Percentiles rank a stretch among this genome's conserved stretches.
Evolutionary conservation across 2,888 invertebrate genomes (phyloP).

Genomic region (Brachyptera putata): DNA sequence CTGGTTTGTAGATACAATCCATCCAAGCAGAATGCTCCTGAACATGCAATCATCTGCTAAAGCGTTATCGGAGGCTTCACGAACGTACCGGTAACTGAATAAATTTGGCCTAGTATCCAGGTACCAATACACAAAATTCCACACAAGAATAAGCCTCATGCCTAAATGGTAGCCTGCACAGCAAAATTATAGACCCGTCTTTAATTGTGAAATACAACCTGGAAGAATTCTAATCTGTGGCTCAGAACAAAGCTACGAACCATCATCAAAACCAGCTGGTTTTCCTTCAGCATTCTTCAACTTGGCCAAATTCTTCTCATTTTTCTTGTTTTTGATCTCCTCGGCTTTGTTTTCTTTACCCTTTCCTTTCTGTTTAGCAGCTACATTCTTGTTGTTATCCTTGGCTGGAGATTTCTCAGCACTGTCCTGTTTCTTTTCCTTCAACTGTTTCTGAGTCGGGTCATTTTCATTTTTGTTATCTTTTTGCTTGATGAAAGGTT

Average conservation of each 20-base stretch:
- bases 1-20: no score
- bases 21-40: no score
- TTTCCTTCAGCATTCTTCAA: conserved; percentile 55
- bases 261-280: conserved; percentile 69
- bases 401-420: conserved; percentile 25
- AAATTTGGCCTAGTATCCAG: no score
- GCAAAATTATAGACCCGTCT: no score
- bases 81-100: no score
- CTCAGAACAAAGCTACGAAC: conserved; percentile 39
- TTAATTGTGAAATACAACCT: no score
- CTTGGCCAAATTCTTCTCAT: conserved; percentile 46
- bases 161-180: no score
- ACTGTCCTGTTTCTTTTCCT: conserved; percentile 21
- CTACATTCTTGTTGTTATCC: conserved; percentile 38
- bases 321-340: conserved; percentile 57
- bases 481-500: conserved; percentile 47
- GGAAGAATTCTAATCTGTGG: no score
- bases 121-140: no score
- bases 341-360: conserved; percentile 38
- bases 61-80: no score
- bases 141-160: no score
- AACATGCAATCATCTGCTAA: no score
- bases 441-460: conserved; percentile 12
- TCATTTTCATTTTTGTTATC: conserved; percentile 43
- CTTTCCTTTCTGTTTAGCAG: conserved; percentile 52